These are phyloP conservation scores for Holotrichia oblita DNA, from an alignment of 1,140 invertebrate species.

Conservation along the genomic window DNA sequence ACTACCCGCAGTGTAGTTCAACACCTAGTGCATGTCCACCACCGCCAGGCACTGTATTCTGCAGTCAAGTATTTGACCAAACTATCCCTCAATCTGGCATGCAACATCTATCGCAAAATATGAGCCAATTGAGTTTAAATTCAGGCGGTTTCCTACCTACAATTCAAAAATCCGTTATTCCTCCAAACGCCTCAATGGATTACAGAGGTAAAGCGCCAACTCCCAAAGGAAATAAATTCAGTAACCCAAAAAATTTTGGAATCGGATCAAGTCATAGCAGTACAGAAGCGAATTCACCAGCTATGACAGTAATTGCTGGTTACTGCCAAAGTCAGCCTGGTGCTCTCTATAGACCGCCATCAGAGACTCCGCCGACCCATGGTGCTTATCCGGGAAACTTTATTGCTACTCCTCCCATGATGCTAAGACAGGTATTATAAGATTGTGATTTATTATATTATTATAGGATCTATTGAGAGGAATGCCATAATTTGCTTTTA, in stretches of 20 bases:
- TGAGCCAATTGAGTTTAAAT: conserved; percentile 39
- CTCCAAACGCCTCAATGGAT: conserved; percentile 30
- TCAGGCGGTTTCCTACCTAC: neutral
- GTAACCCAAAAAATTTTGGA: conserved; percentile 45
- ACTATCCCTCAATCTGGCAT: conserved; percentile 39
- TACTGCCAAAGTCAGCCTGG: conserved; percentile 50
- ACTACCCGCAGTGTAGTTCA: conserved; percentile 52
- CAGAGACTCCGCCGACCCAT: conserved; percentile 56
- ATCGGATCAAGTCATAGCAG: conserved; percentile 57
- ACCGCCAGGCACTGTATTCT: conserved; percentile 29
- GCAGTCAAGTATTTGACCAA: conserved; percentile 33
- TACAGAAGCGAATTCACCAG: conserved; percentile 58
- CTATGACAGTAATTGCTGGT: conserved; percentile 54
- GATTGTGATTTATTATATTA: conserved; percentile 19
- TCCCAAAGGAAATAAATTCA: conserved; percentile 47
- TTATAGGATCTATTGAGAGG: neutral
- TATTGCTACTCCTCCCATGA: conserved; percentile 48
- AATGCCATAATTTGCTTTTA: neutral
- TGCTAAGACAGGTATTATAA: conserved; percentile 55
- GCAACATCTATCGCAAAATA: conserved; percentile 52
- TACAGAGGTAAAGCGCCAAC: conserved; percentile 42
- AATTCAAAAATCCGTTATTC: conserved; percentile 39
- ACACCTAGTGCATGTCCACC: conserved; percentile 52
- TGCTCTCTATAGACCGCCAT: conserved; percentile 51
- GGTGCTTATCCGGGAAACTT: conserved; percentile 45